phyloP scores from a whole-genome alignment of 1,140 invertebrate genomes.

The Drosophila ananassae region DNA sequence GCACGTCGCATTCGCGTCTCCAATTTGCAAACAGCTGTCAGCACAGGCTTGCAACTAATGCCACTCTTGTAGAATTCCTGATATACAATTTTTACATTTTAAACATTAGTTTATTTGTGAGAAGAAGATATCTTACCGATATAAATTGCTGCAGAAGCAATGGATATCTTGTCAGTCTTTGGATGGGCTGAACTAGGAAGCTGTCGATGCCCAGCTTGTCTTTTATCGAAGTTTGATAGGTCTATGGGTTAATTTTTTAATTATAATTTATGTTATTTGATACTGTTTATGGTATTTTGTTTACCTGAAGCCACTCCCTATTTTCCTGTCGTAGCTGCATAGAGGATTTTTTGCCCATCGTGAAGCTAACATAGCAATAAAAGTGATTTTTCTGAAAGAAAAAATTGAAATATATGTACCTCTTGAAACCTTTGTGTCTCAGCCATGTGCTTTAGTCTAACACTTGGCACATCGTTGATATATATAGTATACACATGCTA shows the following conservation, averaged over 20 bases:
- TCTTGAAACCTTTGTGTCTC: slow-evolving; percentile 20
- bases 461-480: slow-evolving; percentile 21
- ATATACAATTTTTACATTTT: neutral
- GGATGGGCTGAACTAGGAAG: slow-evolving; percentile 83
- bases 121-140: slow-evolving; percentile 56
- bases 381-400: slow-evolving; percentile 73
- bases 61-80: slow-evolving; percentile 81
- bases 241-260: slow-evolving; percentile 38
- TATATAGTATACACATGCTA: slow-evolving; percentile 8
- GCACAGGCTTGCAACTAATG: slow-evolving; percentile 77
- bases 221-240: slow-evolving; percentile 76
- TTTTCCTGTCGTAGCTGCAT: slow-evolving; percentile 77
- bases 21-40: slow-evolving; percentile 75
- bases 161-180: slow-evolving; percentile 84
- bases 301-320: slow-evolving; percentile 73
- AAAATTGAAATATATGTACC: neutral
- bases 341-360: slow-evolving; percentile 78
- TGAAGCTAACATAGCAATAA: slow-evolving; percentile 78
- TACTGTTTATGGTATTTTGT: neutral
- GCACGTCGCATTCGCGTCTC: slow-evolving; percentile 79
- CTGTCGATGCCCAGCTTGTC: slow-evolving; percentile 84
- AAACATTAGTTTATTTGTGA: neutral
- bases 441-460: slow-evolving; percentile 19
- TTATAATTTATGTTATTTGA: neutral
- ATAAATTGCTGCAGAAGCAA: slow-evolving; percentile 83